These are phyloP conservation scores for Mythimna albipuncta DNA, from an alignment of 2,888 invertebrate genomes.

Conservation along the genomic window DNA sequence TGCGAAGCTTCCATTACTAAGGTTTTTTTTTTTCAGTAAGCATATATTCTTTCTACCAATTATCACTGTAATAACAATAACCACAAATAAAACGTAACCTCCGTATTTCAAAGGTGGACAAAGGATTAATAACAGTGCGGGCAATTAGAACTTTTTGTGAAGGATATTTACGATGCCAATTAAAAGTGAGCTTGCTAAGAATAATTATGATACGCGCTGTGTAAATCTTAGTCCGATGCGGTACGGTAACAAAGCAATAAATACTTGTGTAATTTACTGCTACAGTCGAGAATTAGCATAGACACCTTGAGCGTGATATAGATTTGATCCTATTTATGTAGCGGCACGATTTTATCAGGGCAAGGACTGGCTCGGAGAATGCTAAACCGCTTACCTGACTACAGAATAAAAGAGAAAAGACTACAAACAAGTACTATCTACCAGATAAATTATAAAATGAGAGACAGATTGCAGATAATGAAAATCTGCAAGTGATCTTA, in stretches of 20 bases:
- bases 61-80: slow-evolving; percentile 26
- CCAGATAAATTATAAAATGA: not conserved
- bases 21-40: slow-evolving; percentile 8
- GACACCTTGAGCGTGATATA: slow-evolving; percentile 49
- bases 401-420: slow-evolving; percentile 5
- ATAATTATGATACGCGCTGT: slow-evolving; percentile 59
- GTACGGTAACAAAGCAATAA: slow-evolving; percentile 65
- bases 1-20: slow-evolving; percentile 6
- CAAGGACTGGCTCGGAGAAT: slow-evolving; percentile 31
- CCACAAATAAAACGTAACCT: slow-evolving; percentile 23
- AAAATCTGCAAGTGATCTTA: not conserved
- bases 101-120: slow-evolving; percentile 27
- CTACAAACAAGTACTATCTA: not conserved
- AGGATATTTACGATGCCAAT: slow-evolving; percentile 61
- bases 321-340: slow-evolving; percentile 45
- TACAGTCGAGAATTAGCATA: slow-evolving; percentile 55
- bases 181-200: slow-evolving; percentile 53
- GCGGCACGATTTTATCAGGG: slow-evolving; percentile 47
- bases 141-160: slow-evolving; percentile 54
- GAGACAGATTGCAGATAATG: not conserved
- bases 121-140: slow-evolving; percentile 43
- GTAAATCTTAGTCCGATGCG: slow-evolving; percentile 56
- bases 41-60: slow-evolving; percentile 28
- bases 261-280: slow-evolving; percentile 61
- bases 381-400: slow-evolving; percentile 1